Evolutionary conservation across 1,140 invertebrate genomes (phyloP).

Genomic region (Plutomurus gul): DNA sequence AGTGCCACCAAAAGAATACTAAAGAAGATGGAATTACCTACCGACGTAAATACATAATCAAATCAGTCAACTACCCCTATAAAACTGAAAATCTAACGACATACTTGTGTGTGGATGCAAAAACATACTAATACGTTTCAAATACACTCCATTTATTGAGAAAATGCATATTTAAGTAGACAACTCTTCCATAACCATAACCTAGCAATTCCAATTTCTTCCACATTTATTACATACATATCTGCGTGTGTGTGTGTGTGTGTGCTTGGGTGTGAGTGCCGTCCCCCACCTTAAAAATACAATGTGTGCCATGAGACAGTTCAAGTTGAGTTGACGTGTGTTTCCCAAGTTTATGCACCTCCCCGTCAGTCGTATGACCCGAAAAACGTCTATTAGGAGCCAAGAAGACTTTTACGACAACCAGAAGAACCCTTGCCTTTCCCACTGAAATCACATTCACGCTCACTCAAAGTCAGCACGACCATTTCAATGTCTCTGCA

Average conservation of each 20-base stretch:
- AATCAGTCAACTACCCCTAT: no score
- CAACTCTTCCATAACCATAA: not conserved
- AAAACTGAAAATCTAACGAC: no score
- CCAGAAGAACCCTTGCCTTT: slow-evolving; percentile 21
- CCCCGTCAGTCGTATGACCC: slow-evolving; percentile 39
- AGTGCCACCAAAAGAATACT: no score
- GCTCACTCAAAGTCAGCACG: slow-evolving; percentile 18
- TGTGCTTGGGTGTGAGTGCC: no score
- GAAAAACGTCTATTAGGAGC: slow-evolving; percentile 38
- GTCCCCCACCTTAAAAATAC: not conserved
- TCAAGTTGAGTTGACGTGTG: slow-evolving; percentile 23
- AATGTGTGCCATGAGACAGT: slow-evolving; percentile 2
- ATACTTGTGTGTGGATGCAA: no score
- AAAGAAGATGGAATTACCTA: no score
- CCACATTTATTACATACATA: not conserved
- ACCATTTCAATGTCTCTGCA: not conserved
- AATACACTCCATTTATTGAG: no score
- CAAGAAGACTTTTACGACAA: slow-evolving; percentile 40
- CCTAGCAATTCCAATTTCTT: not conserved
- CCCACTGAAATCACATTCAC: slow-evolving; percentile 12
- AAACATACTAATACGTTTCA: no score
- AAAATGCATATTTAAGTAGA: not conserved
- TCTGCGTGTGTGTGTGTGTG: not conserved
- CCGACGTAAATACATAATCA: no score
- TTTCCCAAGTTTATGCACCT: slow-evolving; percentile 37